Base-by-base conservation (phyloP, 2,797 vertebrate species). In the Chromobotia macracanthus region DNA sequence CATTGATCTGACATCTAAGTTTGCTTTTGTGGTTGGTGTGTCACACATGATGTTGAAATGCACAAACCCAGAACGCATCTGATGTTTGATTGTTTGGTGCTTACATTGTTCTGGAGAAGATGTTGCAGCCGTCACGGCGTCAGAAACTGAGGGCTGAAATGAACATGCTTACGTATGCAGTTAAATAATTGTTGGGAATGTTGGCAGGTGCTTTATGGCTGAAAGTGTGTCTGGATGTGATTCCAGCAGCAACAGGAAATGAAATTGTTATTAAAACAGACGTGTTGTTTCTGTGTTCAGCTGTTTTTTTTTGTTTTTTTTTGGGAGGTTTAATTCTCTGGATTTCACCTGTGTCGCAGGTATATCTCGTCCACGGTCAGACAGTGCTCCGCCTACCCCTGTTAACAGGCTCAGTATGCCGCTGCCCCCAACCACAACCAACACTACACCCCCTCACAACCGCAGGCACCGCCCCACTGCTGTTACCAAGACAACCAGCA, bases 351-450 rank as follows among this genome's bases (percentile, higher is more conserved):
- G 79, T 55, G 65, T 64, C 46, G 3, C 89, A 96, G 97, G 96
- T 84, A 93, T 97, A 86, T 96, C 96, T 23, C 93, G 97, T 9
- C 96, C 96, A 44, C 91, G 96, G 1, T 95, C 96, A 18, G 97
- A 97, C 76, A 98, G 96, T 12, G 96, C 96, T 28, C 96, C 97
- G 0, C 95, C 96, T 82, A 96, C 94, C 0, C 96, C 96, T 0
- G 94, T 96, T 23, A 96, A 95, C 79, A 89, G 95, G 80, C 85
- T 96, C 79, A 97, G 91, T 86, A 90, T 95, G 93, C 93, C 95
- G 28, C 93, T 93, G 10, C 16, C 84, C 0, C 91, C 53, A 21
- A 87, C 92, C 6, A 92, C 90, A 12, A 90, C 88, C 83, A 95
- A 90, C 82, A 95, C 96, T 69, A 95, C 96, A 0, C 95, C 95